Evolutionary conservation across 2,113 vertebrate species (phyloP), one percentile per base, ranked within the genome.

Genomic region (Eubucco bourcierii): DNA sequence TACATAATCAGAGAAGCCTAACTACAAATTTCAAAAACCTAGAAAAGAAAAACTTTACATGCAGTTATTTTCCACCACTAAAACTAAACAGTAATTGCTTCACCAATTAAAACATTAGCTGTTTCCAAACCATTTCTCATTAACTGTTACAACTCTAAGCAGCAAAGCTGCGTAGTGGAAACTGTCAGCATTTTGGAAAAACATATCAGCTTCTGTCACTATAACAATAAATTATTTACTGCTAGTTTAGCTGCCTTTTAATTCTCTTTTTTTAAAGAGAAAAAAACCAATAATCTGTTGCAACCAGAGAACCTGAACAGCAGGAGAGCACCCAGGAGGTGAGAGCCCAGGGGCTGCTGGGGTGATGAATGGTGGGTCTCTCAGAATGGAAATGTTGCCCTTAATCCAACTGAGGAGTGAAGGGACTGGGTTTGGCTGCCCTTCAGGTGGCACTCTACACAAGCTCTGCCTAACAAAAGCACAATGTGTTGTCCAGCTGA

Each of bases 21-120:
- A 87, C 87, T 94, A 94, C 67, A 88, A 92, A 93, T 89, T 88
- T 88, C 82, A 90, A 95, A 90, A 83, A 85, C 2, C 7, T n/a
- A 81, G 53, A 88, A 83, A 89, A 75, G 50, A 73, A 92, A 90
- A 55, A 84, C 56, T 67, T 88, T 79, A 84, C 58, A 44, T 23
- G 41, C 41, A 84, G 70, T 74, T 85, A 88, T 83, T 94, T 95
- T 90, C 58, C 34, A 89, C 27, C 68, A 72, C 56, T 53, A 95
- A 95, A 95, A 94, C 77, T 85, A 90, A 87, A 87, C 39, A 85
- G 55, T 50, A 90, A 90, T 80, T 93, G 68, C 75, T 92, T 82
- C 56, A 83, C 75, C 80, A 84, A 75, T 90, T 94, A 90, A 75
- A 87, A 80, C 13, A 85, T 73, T 78, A 87, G 59, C 65, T 75